A percentile compares a stretch with the other conserved stretches of the same genome.
Evolutionary conservation across 2,888 invertebrate genomes (phyloP).

Genomic region (Xiphydria camelus): DNA sequence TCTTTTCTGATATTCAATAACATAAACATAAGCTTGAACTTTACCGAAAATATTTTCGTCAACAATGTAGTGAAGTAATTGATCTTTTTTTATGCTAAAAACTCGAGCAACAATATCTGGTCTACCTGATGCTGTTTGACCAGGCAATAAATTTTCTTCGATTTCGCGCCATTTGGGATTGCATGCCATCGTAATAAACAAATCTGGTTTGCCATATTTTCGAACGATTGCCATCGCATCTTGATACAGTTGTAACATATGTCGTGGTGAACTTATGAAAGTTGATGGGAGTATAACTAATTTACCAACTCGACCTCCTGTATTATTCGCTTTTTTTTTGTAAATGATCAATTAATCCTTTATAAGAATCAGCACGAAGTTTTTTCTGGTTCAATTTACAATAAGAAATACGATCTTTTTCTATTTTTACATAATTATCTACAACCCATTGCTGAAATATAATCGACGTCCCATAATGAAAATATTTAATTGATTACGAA

Average conservation of each 20-base stretch:
- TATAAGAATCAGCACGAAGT: conserved; percentile 19
- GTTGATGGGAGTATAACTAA: conserved; percentile 46
- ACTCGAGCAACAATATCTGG: conserved; percentile 49
- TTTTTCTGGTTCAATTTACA: conserved; percentile 17
- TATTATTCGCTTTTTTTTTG: conserved; percentile 5
- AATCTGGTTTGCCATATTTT: conserved; percentile 52
- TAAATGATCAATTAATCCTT: conserved; percentile 18
- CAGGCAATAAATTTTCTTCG: conserved; percentile 32
- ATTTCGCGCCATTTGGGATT: conserved; percentile 56
- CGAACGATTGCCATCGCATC: conserved; percentile 56
- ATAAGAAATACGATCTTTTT: conserved; percentile 18
- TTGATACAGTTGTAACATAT: conserved; percentile 49
- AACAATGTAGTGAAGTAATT: conserved; percentile 28
- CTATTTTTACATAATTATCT: conserved; percentile 22
- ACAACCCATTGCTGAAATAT: conserved; percentile 13
- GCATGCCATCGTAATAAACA: conserved; percentile 58
- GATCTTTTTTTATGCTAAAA: conserved; percentile 41
- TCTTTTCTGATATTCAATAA: conserved; percentile 45
- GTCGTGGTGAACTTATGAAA: conserved; percentile 44
- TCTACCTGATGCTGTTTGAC: conserved; percentile 39
- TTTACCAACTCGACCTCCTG: conserved; percentile 31
- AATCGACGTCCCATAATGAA: conserved; percentile 14
- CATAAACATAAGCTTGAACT: conserved; percentile 19
- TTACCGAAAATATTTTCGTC: conserved; percentile 16
- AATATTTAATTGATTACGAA: conserved; percentile 16